These are phyloP conservation scores for Bufo gargarizans DNA, from an alignment of 2,113 vertebrate species.

Conservation along the genomic window DNA sequence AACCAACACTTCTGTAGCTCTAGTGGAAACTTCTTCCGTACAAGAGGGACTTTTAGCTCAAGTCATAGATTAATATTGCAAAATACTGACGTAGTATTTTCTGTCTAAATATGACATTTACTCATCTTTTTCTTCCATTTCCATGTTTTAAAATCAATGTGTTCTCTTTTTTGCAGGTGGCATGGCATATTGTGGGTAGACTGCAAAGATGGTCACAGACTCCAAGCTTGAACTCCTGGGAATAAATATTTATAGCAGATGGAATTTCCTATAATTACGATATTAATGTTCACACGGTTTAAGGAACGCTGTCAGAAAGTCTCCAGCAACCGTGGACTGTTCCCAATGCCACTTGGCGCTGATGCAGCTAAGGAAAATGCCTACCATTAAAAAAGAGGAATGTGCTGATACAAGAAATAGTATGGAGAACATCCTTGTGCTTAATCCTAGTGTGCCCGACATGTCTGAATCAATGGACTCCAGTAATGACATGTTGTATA, in stretches of 20 bases:
- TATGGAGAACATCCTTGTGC: conserved; percentile 79
- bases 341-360: conserved; percentile 60
- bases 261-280: conserved; percentile 64
- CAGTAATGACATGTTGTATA: conserved; percentile 73
- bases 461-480: conserved; percentile 73
- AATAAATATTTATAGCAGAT: conserved; percentile 55
- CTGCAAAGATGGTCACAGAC: conserved; percentile 24
- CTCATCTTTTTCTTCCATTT: background rate
- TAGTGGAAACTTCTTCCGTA: conserved; percentile 12
- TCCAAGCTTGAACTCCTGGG: background rate
- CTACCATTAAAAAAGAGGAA: conserved; percentile 88
- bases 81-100: background rate
- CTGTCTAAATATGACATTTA: background rate
- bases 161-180: conserved; percentile 65
- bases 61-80: background rate
- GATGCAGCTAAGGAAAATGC: conserved; percentile 88
- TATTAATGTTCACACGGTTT: conserved; percentile 57
- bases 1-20: conserved; percentile 46
- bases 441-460: conserved; percentile 80
- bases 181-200: conserved; percentile 57
- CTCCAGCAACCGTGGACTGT: conserved; percentile 51
- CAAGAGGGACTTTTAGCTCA: conserved; percentile 24
- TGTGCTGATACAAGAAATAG: conserved; percentile 72
- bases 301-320: conserved; percentile 53
- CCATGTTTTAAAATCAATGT: conserved; percentile 12